Conservation (phyloP, 2,113 vertebrate genomes). For the Australoheros scitulus region DNA sequence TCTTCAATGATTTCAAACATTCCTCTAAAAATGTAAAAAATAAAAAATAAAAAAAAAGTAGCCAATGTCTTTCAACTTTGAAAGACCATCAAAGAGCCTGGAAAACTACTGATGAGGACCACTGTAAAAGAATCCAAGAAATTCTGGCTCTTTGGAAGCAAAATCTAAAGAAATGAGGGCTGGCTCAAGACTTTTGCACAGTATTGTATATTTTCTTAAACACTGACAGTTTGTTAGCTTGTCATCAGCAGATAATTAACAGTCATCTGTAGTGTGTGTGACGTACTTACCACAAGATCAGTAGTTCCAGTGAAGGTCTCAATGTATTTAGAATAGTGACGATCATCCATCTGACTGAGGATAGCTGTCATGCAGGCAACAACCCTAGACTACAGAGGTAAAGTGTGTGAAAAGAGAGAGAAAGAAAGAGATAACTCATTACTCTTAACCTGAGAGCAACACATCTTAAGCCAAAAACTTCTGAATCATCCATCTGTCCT, state of each 20-base stretch:
- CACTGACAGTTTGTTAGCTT: neutral
- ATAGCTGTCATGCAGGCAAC: slow-evolving; percentile 98
- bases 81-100: too few species aligned
- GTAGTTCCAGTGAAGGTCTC: slow-evolving; percentile 88
- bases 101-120: too few species aligned
- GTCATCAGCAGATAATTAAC: too few species aligned
- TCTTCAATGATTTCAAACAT: too few species aligned
- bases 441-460: slow-evolving; percentile 8
- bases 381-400: slow-evolving; percentile 86
- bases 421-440: slow-evolving; percentile 18
- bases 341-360: slow-evolving; percentile 93
- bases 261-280: neutral
- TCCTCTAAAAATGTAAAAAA: too few species aligned
- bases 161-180: too few species aligned
- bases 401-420: neutral
- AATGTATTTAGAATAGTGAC: slow-evolving; percentile 91
- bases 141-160: too few species aligned
- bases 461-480: slow-evolving; percentile 11
- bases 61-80: too few species aligned
- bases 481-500: neutral
- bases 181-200: too few species aligned
- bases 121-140: too few species aligned
- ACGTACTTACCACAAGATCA: slow-evolving; percentile 90
- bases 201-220: neutral
- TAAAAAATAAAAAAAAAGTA: too few species aligned